These are phyloP conservation scores for Trissolcus basalis DNA, from an alignment of 1,140 invertebrate genomes.

Conservation along the genomic window DNA sequence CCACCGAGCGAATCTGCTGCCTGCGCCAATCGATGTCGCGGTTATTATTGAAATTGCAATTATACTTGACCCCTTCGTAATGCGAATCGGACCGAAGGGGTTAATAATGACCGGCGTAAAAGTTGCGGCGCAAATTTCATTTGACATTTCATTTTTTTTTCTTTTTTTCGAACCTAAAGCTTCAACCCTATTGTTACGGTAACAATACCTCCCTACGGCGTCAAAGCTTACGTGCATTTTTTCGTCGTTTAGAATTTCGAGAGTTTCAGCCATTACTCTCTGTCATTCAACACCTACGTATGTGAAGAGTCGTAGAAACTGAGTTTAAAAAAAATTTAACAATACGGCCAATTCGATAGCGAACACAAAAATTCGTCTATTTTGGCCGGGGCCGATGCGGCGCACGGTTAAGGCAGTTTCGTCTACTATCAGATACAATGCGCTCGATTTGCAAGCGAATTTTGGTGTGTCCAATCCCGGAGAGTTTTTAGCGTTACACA, in stretches of 20 bases:
- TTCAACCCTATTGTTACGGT: slow-evolving; percentile 32
- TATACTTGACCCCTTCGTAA: slow-evolving; percentile 1
- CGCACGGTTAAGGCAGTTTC: slow-evolving; percentile 62
- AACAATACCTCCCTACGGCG: slow-evolving; percentile 32
- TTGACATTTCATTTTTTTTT: slow-evolving; percentile 30
- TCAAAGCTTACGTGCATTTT: slow-evolving; percentile 47
- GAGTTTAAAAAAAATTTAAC: slow-evolving; percentile 72
- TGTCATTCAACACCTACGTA: slow-evolving; percentile 49
- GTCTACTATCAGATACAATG: slow-evolving; percentile 70
- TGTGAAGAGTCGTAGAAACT: slow-evolving; percentile 64
- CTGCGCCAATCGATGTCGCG: too few relatives aligned
- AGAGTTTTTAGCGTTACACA: slow-evolving; percentile 62
- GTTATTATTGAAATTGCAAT: slow-evolving; percentile 16
- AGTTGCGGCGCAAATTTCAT: slow-evolving; percentile 23
- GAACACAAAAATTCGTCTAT: slow-evolving; percentile 65
- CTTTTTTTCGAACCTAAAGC: slow-evolving; percentile 16
- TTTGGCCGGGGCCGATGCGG: slow-evolving; percentile 23
- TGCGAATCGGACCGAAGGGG: background rate
- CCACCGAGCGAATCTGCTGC: too few relatives aligned
- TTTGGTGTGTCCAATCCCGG: slow-evolving; percentile 63
- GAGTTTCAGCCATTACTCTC: slow-evolving; percentile 52
- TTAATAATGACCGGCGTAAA: slow-evolving; percentile 21
- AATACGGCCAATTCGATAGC: slow-evolving; percentile 68
- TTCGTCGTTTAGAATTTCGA: slow-evolving; percentile 43
- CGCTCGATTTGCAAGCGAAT: slow-evolving; percentile 72